Evolutionary conservation across 2,888 invertebrate genomes (phyloP).

Genomic region (Smittia sp.): DNA sequence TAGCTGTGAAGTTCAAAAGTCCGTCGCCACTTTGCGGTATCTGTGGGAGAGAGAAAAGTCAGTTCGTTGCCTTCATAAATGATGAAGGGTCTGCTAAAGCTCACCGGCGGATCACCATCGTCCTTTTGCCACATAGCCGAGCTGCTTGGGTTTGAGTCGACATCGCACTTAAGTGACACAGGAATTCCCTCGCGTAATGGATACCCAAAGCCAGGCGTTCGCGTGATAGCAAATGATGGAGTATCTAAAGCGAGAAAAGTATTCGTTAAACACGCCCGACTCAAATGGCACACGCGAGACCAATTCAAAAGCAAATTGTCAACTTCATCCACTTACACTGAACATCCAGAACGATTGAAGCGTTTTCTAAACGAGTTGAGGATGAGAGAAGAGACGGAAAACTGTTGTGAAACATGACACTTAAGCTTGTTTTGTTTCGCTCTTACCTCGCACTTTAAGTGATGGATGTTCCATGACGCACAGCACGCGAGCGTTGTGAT

Average conservation of each 20-base stretch:
- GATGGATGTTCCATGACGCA: slow-evolving; percentile 74
- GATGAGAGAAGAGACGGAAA: too few species aligned
- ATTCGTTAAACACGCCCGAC: too few species aligned
- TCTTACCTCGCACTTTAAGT: slow-evolving; percentile 49
- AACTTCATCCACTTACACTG: slow-evolving; percentile 50
- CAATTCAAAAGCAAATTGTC: too few species aligned
- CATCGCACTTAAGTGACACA: slow-evolving; percentile 86
- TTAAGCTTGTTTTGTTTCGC: too few species aligned
- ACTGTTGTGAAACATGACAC: too few species aligned
- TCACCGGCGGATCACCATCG: slow-evolving; percentile 59
- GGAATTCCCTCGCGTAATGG: slow-evolving; percentile 84
- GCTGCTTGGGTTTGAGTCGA: slow-evolving; percentile 88
- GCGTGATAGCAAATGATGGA: slow-evolving; percentile 87
- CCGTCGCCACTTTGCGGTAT: slow-evolving; percentile 72
- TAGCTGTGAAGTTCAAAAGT: slow-evolving; percentile 79
- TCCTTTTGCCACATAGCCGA: slow-evolving; percentile 78
- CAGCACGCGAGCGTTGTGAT: slow-evolving; percentile 82
- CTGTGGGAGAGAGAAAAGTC: slow-evolving; percentile 45
- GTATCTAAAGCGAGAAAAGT: slow-evolving; percentile 61
- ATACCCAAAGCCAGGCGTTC: slow-evolving; percentile 89
- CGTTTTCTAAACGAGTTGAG: slow-evolving; percentile 47
- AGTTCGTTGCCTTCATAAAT: neutral
- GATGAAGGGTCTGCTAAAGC: slow-evolving; percentile 43
- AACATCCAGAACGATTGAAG: slow-evolving; percentile 53
- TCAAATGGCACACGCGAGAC: too few species aligned